Base-by-base conservation (phyloP, 1,140 invertebrate genomes). In the Samia ricini region DNA sequence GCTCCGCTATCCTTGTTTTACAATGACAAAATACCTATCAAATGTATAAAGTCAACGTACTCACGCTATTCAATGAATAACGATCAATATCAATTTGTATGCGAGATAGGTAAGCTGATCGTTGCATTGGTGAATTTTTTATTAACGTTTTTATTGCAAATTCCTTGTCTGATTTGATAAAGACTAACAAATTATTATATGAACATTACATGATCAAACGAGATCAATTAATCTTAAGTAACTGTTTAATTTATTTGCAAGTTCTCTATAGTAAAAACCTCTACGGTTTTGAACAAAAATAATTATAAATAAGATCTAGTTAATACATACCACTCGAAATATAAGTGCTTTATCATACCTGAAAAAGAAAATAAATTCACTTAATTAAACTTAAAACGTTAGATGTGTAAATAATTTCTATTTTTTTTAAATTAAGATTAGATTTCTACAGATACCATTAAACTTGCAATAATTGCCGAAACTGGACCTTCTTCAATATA, bases 71-170 rank as follows among this genome's bases (percentile, higher is more conserved):
- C 48, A 24, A 49, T 50, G 48, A 66, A 61, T 58, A 61, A 66
- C 29, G 36, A 60, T 52, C 26, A 29, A 54, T 57, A 55, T 26
- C 23, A 26, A 33, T 66, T 61, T 42, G 49, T 61, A 66, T 66
- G 64, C 64, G 49, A 0, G 7, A 36, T 56, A 23, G 26, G 55
- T 20, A 48, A 50, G 20, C 23, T 15, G 48, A 23, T 0, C 50
- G 52, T 57, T 66, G 64, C 60, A 66, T 66, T 60, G 59, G 64
- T 55, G 26, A 61, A 58, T 54, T 42, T 66, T 66, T 66, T 69
- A 24, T 55, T 55, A n/a, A 15, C 7, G n/a, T 10, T 15, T 22
- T 55, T 22, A 15, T 55, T 55, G 52, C 50, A 12, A 55, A 42
- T 42, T 42, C 33, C 33, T 15, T 15, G 33, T 42, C 33, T 2